Evolutionary conservation across 2,888 invertebrate species (phyloP).

Genomic region (Rhaphigaster nebulosa): DNA sequence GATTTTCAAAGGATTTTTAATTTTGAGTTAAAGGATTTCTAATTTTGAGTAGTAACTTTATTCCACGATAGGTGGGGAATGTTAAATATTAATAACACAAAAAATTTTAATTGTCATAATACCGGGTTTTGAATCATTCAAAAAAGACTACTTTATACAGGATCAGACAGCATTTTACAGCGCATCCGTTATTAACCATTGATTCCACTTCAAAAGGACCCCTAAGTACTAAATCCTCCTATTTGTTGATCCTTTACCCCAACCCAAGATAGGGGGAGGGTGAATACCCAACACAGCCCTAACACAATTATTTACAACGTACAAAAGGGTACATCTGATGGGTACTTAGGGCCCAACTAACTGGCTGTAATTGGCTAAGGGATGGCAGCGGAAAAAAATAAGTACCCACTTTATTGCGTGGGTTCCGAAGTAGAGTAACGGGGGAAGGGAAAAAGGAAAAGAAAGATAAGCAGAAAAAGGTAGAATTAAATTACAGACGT

Average conservation of each 20-base stretch:
- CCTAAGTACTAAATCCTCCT: constrained; percentile 29
- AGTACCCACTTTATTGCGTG: constrained; percentile 18
- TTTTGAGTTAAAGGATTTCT: no score
- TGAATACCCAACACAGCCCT: constrained; percentile 5
- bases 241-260: constrained; percentile 31
- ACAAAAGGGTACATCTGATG: constrained; percentile 44
- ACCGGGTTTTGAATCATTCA: no score
- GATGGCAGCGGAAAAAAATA: constrained; percentile 16
- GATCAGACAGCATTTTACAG: constrained; percentile 6
- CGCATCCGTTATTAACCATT: background rate
- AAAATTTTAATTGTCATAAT: no score
- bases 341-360: constrained; percentile 24
- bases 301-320: constrained; percentile 49
- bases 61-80: no score
- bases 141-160: background rate
- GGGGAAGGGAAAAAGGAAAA: background rate
- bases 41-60: no score
- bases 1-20: no score
- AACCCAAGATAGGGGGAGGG: background rate
- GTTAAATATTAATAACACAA: no score
- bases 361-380: constrained; percentile 25
- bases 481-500: constrained; percentile 38
- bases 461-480: constrained; percentile 8
- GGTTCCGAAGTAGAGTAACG: background rate
- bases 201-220: constrained; percentile 5